Conservation (phyloP, 2,113 vertebrate genomes). For the Lathamus discolor region DNA sequence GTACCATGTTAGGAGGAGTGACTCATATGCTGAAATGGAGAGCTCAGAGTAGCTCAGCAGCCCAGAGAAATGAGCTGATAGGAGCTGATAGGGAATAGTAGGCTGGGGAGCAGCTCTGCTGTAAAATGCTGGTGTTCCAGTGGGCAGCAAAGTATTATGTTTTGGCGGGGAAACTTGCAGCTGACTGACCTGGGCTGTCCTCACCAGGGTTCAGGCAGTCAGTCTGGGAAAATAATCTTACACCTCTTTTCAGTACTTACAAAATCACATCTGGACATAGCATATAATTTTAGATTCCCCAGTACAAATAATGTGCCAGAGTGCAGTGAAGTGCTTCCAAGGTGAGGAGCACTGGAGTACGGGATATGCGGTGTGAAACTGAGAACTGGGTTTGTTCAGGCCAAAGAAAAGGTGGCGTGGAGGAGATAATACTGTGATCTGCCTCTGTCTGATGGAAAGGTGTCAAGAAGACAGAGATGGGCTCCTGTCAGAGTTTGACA, state of each 20-base stretch:
- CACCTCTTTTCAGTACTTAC: not conserved
- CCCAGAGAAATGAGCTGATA: not conserved
- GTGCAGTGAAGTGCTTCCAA: not conserved
- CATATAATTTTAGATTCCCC: not conserved
- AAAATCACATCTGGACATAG: not conserved
- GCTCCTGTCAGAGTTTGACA: not conserved
- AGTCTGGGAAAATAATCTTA: not conserved
- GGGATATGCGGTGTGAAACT: not conserved
- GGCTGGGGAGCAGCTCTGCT: not conserved
- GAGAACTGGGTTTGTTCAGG: not conserved
- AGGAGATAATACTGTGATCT: not conserved
- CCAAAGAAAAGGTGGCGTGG: not conserved
- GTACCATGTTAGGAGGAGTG: not conserved
- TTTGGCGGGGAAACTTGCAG: not conserved
- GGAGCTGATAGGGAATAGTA: not conserved
- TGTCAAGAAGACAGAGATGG: not conserved
- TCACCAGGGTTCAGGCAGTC: not conserved
- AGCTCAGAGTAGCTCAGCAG: not conserved
- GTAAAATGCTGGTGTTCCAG: not conserved
- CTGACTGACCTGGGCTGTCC: not conserved
- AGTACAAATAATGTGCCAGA: not conserved
- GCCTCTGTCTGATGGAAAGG: not conserved
- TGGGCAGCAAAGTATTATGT: not conserved
- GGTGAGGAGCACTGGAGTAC: not conserved
- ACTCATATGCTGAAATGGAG: not conserved